Evolutionary conservation across 2,888 invertebrate genomes (phyloP).

Genomic region (Pyrrhosoma nymphula): DNA sequence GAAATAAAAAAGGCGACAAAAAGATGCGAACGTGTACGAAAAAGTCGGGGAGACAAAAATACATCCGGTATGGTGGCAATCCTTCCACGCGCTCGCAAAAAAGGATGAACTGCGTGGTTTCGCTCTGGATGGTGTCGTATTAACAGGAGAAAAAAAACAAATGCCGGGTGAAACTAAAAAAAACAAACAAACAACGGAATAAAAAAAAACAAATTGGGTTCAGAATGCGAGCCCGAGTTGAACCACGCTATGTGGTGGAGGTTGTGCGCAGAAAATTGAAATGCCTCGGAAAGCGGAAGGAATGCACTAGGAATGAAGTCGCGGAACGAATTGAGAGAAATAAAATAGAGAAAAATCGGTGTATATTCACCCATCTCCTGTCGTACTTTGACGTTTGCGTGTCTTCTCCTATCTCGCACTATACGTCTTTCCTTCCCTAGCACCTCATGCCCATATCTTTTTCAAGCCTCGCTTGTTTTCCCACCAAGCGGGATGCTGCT

Average conservation of each 20-base stretch:
- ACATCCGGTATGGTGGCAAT: background rate
- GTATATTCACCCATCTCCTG: background rate
- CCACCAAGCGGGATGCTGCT: background rate
- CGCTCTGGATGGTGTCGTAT: background rate
- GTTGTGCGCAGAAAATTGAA: background rate
- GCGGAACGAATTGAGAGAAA: background rate
- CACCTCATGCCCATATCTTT: background rate
- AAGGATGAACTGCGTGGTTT: background rate
- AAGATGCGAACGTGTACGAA: background rate
- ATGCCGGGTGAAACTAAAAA: background rate
- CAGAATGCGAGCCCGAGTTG: background rate
- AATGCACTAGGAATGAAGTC: background rate
- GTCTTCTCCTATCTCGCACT: background rate
- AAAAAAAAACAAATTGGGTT: background rate
- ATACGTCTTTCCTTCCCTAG: too few species aligned
- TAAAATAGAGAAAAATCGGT: background rate
- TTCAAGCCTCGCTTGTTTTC: background rate
- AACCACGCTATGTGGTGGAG: background rate
- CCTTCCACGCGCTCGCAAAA: background rate
- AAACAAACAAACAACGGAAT: background rate
- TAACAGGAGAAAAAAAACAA: background rate
- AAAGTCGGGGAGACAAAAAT: background rate
- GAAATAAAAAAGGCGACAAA: background rate
- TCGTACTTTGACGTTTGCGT: background rate
- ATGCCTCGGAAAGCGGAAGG: background rate